phyloP scores from a whole-genome alignment of 2,797 vertebrate species.

The Phoeniculus purpureus region DNA sequence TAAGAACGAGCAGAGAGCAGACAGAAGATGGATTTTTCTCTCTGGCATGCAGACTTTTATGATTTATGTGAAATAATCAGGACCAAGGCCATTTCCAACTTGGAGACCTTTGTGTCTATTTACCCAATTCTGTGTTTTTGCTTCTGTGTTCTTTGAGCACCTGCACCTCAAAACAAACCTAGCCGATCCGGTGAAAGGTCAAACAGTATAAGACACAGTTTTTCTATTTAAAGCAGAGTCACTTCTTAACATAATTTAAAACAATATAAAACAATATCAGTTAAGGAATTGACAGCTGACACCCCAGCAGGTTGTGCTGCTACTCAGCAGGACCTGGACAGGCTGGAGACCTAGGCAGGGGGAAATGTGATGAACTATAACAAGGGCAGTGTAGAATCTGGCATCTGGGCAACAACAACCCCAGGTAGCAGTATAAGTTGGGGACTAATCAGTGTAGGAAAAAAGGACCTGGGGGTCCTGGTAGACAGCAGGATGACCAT shows the following conservation, averaged over 20 bases:
- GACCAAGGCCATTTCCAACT: background rate
- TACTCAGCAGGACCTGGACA: too few species aligned
- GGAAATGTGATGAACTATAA: too few species aligned
- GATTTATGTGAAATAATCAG: background rate
- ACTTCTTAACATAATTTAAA: background rate
- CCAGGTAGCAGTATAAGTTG: too few species aligned
- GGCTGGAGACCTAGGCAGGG: too few species aligned
- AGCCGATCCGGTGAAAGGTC: background rate
- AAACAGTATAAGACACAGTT: background rate
- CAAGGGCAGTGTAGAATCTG: too few species aligned
- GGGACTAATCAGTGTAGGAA: too few species aligned
- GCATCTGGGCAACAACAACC: too few species aligned
- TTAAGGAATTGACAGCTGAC: background rate
- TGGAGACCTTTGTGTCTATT: background rate
- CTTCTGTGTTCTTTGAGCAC: background rate
- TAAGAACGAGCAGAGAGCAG: background rate
- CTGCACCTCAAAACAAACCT: background rate
- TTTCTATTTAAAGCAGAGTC: background rate
- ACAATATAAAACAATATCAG: background rate
- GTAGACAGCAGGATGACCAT: too few species aligned
- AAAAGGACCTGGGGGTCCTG: too few species aligned
- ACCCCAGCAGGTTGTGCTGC: too few species aligned
- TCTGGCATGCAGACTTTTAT: background rate
- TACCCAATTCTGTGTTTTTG: background rate
- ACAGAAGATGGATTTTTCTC: background rate